Base-by-base conservation (phyloP, 2,113 vertebrate genomes). In the Gasterosteus aculeatus region DNA sequence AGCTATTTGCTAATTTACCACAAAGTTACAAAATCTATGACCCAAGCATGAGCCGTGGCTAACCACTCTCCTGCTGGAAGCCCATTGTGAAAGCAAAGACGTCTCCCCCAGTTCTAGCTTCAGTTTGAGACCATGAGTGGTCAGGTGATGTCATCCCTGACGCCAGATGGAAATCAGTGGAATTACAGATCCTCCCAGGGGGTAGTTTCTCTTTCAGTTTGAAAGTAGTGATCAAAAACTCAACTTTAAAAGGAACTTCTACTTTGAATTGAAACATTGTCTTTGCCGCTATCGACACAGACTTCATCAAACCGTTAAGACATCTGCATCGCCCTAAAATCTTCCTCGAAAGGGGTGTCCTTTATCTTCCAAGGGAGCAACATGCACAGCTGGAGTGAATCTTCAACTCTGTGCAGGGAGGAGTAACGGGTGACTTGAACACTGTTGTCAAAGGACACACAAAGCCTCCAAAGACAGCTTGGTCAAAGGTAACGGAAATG, bases 201-300 rank as follows among this genome's bases (percentile, higher is more conserved):
- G 29, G 0, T 14, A 54, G 22, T 84, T 85, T 77, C 53, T 26
- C 73, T 81, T 86, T 86, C 46, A 41, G 18, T 80, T 74, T 69
- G 39, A 51, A n/a, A 38, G 22, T 1, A 22, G 39, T 1, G 8
- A 51, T 8, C 3, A 51, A 56, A 54, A 71, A 65, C 15, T 22
- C 1, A 31, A 42, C 12, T 19, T 26, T 3, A 11, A 6, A 11
- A 6, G 18, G 0, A 18, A 49, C 18, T n/a, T 26, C 2, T 4
- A 54, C 26, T 54, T 42, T 53, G 8, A 42, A 54, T 49, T 33
- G 11, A 63, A 44, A 29, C 22, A 29, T 10, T 39, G 41, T 7
- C 11, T 8, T 31, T 16, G 7, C 49, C 22, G 5, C 16, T 57
- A 54, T 60, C 10, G 54, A 49, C 19, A 62, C 11, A 63, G 59